phyloP scores from a whole-genome alignment of 2,113 vertebrate genomes.

The Brachirus orientalis region DNA sequence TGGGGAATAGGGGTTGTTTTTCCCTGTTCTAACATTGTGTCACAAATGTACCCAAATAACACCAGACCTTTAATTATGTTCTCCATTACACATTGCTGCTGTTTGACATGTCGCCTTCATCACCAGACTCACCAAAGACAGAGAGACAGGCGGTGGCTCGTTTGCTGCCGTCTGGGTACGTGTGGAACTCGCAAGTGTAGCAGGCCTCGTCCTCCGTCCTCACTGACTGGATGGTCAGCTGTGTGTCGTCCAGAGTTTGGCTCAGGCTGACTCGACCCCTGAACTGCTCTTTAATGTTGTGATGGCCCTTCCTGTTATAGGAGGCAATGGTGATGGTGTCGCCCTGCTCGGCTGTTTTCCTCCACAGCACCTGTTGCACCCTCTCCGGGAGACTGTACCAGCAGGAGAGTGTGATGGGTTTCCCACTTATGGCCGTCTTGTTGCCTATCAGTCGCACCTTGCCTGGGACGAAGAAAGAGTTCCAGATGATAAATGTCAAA shows the following conservation, averaged over 20 bases:
- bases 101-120: not conserved
- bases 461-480: slow-evolving; percentile 46
- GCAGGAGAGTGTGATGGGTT: slow-evolving; percentile 67
- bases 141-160: slow-evolving; percentile 70
- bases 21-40: not conserved
- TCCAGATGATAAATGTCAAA: not conserved
- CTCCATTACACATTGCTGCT: not conserved
- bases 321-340: slow-evolving; percentile 69
- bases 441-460: slow-evolving; percentile 67
- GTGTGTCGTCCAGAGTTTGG: slow-evolving; percentile 57
- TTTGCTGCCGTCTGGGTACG: slow-evolving; percentile 73
- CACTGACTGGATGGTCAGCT: slow-evolving; percentile 65
- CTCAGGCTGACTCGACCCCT: slow-evolving; percentile 60
- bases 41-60: not conserved
- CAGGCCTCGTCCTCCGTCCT: slow-evolving; percentile 79
- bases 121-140: slow-evolving; percentile 75
- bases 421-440: slow-evolving; percentile 67
- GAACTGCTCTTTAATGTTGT: slow-evolving; percentile 33
- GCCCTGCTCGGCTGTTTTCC: slow-evolving; percentile 75
- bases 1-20: no score
- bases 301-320: slow-evolving; percentile 19
- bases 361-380: slow-evolving; percentile 82
- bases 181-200: slow-evolving; percentile 84
- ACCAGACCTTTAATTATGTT: not conserved
- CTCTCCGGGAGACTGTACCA: slow-evolving; percentile 61